A percentile compares a stretch with the other conserved stretches of the same genome.
Conservation (phyloP, 2,797 vertebrate species). For the Argya squamiceps region DNA sequence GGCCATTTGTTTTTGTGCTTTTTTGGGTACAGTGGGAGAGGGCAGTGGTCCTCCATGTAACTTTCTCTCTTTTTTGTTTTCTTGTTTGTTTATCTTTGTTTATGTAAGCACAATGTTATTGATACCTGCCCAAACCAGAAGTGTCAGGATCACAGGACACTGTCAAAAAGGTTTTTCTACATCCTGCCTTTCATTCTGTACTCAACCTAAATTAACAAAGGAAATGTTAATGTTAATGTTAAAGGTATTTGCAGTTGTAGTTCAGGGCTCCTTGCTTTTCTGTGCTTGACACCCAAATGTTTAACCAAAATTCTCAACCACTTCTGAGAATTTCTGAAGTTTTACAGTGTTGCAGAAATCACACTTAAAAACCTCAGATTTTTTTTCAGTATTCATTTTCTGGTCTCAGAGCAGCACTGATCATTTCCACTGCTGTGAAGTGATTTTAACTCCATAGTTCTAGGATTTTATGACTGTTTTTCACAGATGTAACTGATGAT, state of each 20-base stretch:
- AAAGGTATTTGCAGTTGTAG: background rate
- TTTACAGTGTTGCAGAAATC: background rate
- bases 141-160: background rate
- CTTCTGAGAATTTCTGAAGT: background rate
- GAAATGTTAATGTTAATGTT: accelerated
- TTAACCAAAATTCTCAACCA: background rate
- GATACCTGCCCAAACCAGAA: background rate
- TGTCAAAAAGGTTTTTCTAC: background rate
- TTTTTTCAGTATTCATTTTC: background rate
- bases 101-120: background rate
- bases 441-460: background rate
- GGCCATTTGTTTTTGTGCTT: background rate
- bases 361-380: background rate
- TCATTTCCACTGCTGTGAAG: background rate
- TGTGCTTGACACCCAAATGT: background rate
- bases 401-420: background rate
- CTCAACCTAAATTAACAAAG: background rate
- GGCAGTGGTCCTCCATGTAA: background rate
- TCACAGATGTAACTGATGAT: background rate
- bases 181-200: background rate
- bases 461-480: background rate
- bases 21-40: background rate
- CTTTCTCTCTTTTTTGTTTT: background rate
- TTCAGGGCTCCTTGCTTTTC: background rate
- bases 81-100: background rate